These are phyloP conservation scores for Cephalopterus ornatus DNA, from an alignment of 2,113 vertebrate species.

Conservation along the genomic window DNA sequence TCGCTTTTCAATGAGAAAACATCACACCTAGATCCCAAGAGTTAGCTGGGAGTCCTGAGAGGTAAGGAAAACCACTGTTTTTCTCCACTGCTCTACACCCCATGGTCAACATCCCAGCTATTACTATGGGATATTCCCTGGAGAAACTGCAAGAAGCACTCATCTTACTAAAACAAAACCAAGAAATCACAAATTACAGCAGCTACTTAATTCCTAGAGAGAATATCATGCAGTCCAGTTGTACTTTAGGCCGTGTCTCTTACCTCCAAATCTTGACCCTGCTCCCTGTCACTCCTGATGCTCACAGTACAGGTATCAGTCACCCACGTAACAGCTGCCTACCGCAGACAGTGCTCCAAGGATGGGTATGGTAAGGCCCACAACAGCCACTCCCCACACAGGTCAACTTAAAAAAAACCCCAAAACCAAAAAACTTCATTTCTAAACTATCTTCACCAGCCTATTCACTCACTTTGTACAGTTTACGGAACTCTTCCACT, in stretches of 20 bases:
- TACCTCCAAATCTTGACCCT: not conserved
- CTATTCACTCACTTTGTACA: not conserved
- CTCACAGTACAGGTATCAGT: not conserved
- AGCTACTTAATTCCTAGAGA: not conserved
- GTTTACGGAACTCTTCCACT: not conserved
- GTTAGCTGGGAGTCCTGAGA: not conserved
- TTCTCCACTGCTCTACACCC: not conserved
- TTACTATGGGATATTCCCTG: not conserved
- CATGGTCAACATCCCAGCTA: not conserved
- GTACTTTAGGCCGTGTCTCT: not conserved
- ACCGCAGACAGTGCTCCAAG: fast-evolving
- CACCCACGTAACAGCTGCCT: not conserved
- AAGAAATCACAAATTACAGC: not conserved
- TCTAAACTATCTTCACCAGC: not conserved
- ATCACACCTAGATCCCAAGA: not conserved
- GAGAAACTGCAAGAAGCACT: not conserved
- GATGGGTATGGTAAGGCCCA: not conserved
- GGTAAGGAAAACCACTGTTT: not conserved
- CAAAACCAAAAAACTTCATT: not conserved
- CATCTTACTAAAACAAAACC: not conserved
- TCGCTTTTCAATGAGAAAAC: not conserved
- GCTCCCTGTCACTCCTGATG: not conserved
- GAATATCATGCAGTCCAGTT: not conserved
- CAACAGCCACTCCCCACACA: not conserved
- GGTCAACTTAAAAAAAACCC: not conserved